Conservation (phyloP, 2,113 vertebrate genomes). For the Ariopsis seemanni region DNA sequence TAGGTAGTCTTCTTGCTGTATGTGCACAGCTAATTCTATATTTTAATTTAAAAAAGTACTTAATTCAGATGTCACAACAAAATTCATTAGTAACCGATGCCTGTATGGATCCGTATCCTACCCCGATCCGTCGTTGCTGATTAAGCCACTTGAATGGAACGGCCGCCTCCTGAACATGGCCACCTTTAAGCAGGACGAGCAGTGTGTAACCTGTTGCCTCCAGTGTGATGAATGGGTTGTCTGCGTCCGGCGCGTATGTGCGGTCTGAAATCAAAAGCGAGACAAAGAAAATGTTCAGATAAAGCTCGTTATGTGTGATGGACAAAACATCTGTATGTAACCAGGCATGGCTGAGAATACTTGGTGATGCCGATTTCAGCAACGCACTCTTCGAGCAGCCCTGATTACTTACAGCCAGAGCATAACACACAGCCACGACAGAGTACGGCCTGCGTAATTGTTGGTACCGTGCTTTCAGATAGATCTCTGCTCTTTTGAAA, state of each 20-base stretch:
- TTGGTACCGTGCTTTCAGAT: conserved; percentile 63
- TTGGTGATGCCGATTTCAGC: conserved; percentile 58
- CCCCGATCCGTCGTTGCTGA: conserved; percentile 63
- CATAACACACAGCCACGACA: conserved; percentile 80
- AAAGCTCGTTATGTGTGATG: not conserved
- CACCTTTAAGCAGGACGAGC: conserved; percentile 66
- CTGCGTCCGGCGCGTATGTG: conserved; percentile 63
- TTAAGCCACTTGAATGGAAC: conserved; percentile 71
- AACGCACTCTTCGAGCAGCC: conserved; percentile 26
- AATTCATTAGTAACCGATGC: conserved; percentile 50
- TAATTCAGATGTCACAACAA: not conserved
- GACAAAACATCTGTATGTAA: not conserved
- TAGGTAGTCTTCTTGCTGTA: not conserved
- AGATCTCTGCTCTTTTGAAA: conserved; percentile 43
- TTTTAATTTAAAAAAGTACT: not conserved
- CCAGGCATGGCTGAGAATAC: conserved; percentile 44
- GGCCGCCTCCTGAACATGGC: conserved; percentile 54
- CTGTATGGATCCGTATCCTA: conserved; percentile 74
- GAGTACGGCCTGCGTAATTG: conserved; percentile 75
- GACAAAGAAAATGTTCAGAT: not conserved
- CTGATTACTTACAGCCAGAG: conserved; percentile 68
- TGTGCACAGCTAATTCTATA: no score
- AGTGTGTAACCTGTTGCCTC: conserved; percentile 76
- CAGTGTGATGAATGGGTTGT: conserved; percentile 60
- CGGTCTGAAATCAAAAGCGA: conserved; percentile 34